Percentiles rank a stretch among this genome's conserved stretches.
Evolutionary conservation across 2,113 vertebrate genomes (phyloP).

Genomic region (Trichechus manatus): DNA sequence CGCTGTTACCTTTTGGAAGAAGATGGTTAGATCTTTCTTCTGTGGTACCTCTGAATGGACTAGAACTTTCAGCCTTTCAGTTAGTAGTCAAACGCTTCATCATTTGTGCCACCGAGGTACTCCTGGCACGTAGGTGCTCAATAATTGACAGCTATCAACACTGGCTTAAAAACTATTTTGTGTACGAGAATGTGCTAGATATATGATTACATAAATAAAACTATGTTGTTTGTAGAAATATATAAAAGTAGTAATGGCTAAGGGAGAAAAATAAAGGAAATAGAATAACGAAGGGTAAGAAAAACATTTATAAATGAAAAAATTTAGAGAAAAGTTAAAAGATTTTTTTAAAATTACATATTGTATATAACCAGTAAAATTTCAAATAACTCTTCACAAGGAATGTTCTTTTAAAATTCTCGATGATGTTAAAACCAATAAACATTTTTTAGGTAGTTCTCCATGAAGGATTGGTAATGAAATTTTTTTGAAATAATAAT

Average conservation of each 20-base stretch:
- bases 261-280: not conserved
- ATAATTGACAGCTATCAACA: not conserved
- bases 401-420: constrained; percentile 17
- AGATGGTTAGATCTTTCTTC: not conserved
- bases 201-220: not conserved
- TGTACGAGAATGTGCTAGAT: not conserved
- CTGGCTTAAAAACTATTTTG: not conserved
- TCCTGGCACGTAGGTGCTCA: not conserved
- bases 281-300: not conserved
- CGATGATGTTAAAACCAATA: not conserved
- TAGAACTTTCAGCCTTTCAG: not conserved
- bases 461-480: not conserved
- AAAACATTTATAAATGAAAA: not conserved
- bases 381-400: not conserved
- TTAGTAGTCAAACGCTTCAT: not conserved
- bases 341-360: no score
- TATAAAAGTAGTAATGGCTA: not conserved
- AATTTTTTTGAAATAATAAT: constrained; percentile 46
- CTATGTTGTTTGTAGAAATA: not conserved
- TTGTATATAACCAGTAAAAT: not conserved
- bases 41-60: not conserved
- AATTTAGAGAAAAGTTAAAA: not conserved
- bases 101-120: not conserved
- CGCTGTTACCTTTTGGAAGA: not conserved
- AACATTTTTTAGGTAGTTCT: not conserved